Evolutionary conservation across 2,888 invertebrate species (phyloP), one percentile per base, ranked within the genome.

Genomic region (Cerastis rubricosa): DNA sequence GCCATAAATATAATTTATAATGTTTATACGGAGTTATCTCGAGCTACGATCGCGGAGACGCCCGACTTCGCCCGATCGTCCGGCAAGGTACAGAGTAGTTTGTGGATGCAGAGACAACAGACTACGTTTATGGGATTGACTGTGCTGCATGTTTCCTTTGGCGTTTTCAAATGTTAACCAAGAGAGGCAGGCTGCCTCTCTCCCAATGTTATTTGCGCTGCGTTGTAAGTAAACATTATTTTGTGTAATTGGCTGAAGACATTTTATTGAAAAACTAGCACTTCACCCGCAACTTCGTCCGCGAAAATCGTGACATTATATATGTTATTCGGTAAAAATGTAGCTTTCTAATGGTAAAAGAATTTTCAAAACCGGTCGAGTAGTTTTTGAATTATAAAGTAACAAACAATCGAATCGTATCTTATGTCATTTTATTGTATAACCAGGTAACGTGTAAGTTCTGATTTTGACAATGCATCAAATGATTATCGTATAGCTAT

Each of bases 1-100:
- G 96, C 94, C 96, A 96, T 96, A 96, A 96, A 96, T 95, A 94
- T 96, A 94, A 96, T 96, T 96, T 96, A 96, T 95, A 94, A 95
- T 94, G 95, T 95, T 95, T 94, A 92, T 95, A 91, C 93, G 91
- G 85, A 91, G 91, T 94, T 93, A 96, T 96, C 96, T 92, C 88
- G 87, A 81, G 91, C 88, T 91, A 87, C 91, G 93, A 96, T 95
- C 94, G 89, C 92, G 92, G 93, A 92, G 94, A 94, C 95, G 94
- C 95, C 94, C 92, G 94, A 91, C 86, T 90, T 91, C 89, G 88
- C 76, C 81, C 84, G 89, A 87, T 87, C 91, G 86, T 89, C 88
- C 88, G 88, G 84, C 83, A 80, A 76, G 59, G 9, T 47, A 80
- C 88, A 95, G 95, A 91, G 87, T 88, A 94, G 43, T n/a, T 19